Evolutionary conservation across 2,888 invertebrate species (phyloP), one percentile per base, ranked within the genome.

Genomic region (Vannuccia rotundouncinata): DNA sequence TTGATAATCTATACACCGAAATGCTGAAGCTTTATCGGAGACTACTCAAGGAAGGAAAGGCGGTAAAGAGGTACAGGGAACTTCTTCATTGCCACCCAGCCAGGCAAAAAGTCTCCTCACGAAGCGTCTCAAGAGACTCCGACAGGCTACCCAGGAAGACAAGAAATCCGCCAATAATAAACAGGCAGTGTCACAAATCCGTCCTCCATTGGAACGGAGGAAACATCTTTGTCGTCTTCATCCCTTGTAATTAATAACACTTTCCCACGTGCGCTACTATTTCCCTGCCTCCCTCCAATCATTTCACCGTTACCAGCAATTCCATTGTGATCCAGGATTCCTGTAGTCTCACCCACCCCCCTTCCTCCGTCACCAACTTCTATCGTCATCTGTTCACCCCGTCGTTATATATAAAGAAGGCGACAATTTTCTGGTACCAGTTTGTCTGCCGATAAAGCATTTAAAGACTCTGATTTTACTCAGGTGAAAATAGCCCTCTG

Each of bases 81-180:
- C 22, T 5, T 22, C 2, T 66, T 22, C 66, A n/a, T 13, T 5
- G 17, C 2, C 2, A 66, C 13, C 25, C 2, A 5, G 25, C 5
- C 2, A 17, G 10, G 66, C 66, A 66, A 27, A 22, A 17, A 5
- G 25, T 66, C 22, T 27, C 25, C 66, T 17, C 5, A n/a, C 66
- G n/a, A n/a, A n/a, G n/a, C n/a, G n/a, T 66, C 66, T 27, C 2
- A 13, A 22, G 66, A 22, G 22, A 66, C 66, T 66, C 66, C 66
- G 66, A 66, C 66, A 66, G 66, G 66, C 66, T 66, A 66, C 66
- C 66, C 66, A 22, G 66, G 66, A 66, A 13, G 66, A 66, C 66
- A 66, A 66, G 66, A 66, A 66, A 66, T 66, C 66, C 66, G 66
- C 66, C 66, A 66, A 66, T 66, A 66, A 66, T 66, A 66, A 66